Evolutionary conservation across 2,113 vertebrate genomes (phyloP).

Genomic region (mouse (Mus musculus)): GRCm39 chr11:43321501-43322000

Average conservation of each 20-base stretch:
- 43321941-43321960: neutral
- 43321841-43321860: neutral
- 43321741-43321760: neutral
- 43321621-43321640: neutral
- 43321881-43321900: neutral
- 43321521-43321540: neutral
- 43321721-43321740: neutral
- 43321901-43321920: neutral
- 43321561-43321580: neutral
- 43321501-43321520: neutral
- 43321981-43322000: neutral
- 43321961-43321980: neutral
- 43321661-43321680: neutral
- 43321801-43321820: neutral
- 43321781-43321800: neutral
- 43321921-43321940: neutral
- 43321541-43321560: neutral
- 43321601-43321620: neutral
- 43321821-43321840: neutral
- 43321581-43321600: neutral
- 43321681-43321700: neutral
- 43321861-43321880: too few species aligned
- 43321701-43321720: neutral
- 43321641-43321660: neutral
- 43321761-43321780: neutral